These are phyloP conservation scores for Sylvietta virens DNA, from an alignment of 2,113 vertebrate genomes.

Conservation along the genomic window DNA sequence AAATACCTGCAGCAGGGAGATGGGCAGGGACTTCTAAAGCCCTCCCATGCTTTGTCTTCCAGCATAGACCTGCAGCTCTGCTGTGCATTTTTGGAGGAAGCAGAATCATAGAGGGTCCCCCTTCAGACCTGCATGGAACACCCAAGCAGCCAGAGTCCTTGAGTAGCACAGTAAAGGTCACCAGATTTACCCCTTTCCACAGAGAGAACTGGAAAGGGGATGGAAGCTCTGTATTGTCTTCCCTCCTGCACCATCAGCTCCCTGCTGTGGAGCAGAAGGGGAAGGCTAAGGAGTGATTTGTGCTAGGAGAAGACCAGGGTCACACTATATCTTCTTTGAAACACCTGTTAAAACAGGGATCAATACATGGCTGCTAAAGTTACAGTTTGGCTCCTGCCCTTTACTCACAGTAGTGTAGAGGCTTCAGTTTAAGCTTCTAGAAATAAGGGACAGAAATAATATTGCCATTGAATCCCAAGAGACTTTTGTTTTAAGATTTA, in stretches of 20 bases:
- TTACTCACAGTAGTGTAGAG: background rate
- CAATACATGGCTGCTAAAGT: background rate
- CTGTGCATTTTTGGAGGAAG: background rate
- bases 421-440: background rate
- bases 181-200: background rate
- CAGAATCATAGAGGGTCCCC: background rate
- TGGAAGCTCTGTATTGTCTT: background rate
- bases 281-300: background rate
- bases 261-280: background rate
- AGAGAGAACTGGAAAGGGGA: background rate
- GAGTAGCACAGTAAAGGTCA: background rate
- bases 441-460: background rate
- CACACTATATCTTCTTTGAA: background rate
- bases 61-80: background rate
- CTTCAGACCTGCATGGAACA: background rate
- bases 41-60: background rate
- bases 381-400: conserved; percentile 11
- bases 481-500: background rate
- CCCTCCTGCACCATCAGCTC: background rate
- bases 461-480: background rate
- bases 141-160: background rate
- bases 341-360: conserved; percentile 27
- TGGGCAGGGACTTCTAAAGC: background rate
- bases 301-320: background rate
- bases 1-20: background rate